phyloP scores from a whole-genome alignment of 1,140 invertebrate species.

The Hyphantria cunea region DNA sequence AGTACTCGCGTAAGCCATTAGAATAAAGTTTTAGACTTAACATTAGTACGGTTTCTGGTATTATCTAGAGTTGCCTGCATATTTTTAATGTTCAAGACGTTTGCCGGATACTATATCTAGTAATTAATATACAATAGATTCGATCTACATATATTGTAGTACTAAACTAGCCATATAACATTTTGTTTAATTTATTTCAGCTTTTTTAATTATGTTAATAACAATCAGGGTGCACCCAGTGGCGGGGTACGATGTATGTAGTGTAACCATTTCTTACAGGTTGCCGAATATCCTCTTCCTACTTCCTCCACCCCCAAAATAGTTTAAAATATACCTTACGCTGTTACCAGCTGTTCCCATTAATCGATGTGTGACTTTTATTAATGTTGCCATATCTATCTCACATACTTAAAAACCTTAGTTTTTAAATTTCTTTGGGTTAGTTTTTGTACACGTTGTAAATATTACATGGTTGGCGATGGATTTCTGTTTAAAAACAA shows the following conservation, averaged over 20 bases:
- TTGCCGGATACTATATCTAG: no score
- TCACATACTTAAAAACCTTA: background rate
- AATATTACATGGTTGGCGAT: background rate
- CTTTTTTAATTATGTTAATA: slow-evolving; percentile 33
- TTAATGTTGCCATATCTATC: slow-evolving; percentile 11
- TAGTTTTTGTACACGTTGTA: background rate
- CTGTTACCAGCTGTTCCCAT: slow-evolving; percentile 12
- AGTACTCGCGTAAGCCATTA: no score
- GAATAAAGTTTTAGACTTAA: no score
- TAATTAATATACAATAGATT: no score
- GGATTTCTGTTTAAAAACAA: no score
- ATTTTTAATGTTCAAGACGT: no score
- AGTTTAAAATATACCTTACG: slow-evolving; percentile 10
- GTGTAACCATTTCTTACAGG: slow-evolving; percentile 32
- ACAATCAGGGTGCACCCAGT: slow-evolving; percentile 8
- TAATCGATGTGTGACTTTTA: slow-evolving; percentile 5
- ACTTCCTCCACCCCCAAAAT: slow-evolving; percentile 11
- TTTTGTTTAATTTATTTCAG: slow-evolving; percentile 22
- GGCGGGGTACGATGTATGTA: slow-evolving; percentile 29
- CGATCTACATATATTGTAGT: no score
- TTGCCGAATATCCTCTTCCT: slow-evolving; percentile 36
- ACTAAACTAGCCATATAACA: slow-evolving; percentile 3
- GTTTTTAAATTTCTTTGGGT: background rate
- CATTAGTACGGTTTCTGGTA: no score
- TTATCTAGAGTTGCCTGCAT: no score